phyloP scores from a whole-genome alignment of 2,797 vertebrate genomes.

The Brachyalestes nurse region DNA sequence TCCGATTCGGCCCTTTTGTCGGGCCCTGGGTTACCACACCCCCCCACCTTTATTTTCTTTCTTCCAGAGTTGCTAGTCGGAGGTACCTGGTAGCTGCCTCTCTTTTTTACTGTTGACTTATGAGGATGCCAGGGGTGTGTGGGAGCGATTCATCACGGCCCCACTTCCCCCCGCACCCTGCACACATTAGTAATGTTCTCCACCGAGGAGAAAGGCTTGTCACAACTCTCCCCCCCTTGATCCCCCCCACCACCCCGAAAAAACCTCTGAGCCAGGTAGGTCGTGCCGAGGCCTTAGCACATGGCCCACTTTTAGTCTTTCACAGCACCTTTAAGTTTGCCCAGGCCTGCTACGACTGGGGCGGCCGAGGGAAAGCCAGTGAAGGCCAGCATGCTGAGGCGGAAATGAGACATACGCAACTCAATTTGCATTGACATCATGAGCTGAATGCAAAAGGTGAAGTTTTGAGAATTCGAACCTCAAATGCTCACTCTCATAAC shows the following conservation, averaged over 20 bases:
- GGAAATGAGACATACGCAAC: not conserved
- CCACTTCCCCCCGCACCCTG: slow-evolving; percentile 75
- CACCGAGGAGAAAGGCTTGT: slow-evolving; percentile 78
- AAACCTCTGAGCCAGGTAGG: slow-evolving; percentile 73
- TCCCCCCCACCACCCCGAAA: slow-evolving; percentile 63
- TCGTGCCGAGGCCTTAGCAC: slow-evolving; percentile 76
- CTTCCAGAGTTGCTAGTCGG: slow-evolving; percentile 67
- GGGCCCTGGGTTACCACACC: slow-evolving; percentile 55
- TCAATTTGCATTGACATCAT: not conserved
- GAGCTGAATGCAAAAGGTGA: not conserved
- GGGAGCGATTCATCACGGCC: slow-evolving; percentile 82
- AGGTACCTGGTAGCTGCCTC: slow-evolving; percentile 69
- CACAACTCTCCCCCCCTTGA: slow-evolving; percentile 84
- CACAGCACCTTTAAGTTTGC: slow-evolving; percentile 82
- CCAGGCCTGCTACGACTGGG: slow-evolving; percentile 63
- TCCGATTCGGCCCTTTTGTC: slow-evolving; percentile 65
- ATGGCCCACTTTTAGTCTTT: slow-evolving; percentile 86
- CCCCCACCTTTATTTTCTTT: slow-evolving; percentile 48
- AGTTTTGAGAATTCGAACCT: not conserved
- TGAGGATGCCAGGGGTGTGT: slow-evolving; percentile 81
- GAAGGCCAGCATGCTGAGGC: not conserved
- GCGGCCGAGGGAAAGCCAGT: not conserved
- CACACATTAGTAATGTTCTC: slow-evolving; percentile 86
- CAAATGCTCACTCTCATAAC: not conserved
- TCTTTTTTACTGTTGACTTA: slow-evolving; percentile 84